A percentile compares a stretch with the other conserved stretches of the same genome.
Evolutionary conservation across 2,113 vertebrate species (phyloP).

Genomic region (Phaethornis superciliosus): DNA sequence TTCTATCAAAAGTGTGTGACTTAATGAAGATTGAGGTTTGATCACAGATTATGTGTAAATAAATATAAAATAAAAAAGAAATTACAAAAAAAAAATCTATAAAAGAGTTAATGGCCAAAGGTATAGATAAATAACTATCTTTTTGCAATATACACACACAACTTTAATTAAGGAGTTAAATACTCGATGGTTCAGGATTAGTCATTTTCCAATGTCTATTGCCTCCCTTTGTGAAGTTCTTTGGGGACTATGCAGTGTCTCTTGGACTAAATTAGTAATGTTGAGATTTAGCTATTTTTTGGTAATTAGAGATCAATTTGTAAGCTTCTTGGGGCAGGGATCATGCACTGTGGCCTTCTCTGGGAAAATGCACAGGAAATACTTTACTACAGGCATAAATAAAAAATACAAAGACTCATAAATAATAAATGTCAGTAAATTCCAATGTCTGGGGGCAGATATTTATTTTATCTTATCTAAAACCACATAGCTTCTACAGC

Average conservation of each 20-base stretch:
- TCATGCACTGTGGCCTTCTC: neutral
- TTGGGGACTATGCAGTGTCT: neutral
- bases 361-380: neutral
- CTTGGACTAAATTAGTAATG: neutral
- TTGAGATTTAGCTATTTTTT: neutral
- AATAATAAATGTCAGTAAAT: slow-evolving; percentile 15
- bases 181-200: neutral
- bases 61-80: too few relatives aligned
- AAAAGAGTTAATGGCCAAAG: neutral
- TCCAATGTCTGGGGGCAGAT: neutral
- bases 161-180: neutral
- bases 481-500: neutral
- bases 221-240: neutral
- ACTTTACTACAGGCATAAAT: neutral
- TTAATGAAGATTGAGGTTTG: neutral
- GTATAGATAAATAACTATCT: neutral
- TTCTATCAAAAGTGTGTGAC: neutral
- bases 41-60: neutral
- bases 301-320: neutral
- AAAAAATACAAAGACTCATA: neutral
- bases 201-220: neutral
- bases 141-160: neutral
- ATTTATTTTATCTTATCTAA: neutral
- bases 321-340: neutral
- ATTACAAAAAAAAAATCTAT: neutral